Conservation (phyloP, 1,140 invertebrate genomes). For the Ericerus pela region DNA sequence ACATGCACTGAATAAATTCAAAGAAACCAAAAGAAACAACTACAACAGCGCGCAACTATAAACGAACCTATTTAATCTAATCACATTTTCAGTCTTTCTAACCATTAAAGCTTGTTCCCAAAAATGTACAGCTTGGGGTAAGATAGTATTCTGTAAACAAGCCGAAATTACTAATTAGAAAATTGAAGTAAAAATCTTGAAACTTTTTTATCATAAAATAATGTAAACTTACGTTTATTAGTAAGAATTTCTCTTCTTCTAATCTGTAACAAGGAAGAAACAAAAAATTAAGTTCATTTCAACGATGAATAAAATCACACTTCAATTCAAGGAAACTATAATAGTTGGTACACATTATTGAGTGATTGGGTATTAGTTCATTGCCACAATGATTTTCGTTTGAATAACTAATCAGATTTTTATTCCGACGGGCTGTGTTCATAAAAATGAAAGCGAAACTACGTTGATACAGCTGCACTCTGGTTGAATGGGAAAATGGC, state of each 20-base stretch:
- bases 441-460: background rate
- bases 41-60: too few species aligned
- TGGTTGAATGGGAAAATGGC: too few species aligned
- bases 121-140: conserved; percentile 79
- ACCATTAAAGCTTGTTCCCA: conserved; percentile 86
- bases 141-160: conserved; percentile 63
- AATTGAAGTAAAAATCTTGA: background rate
- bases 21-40: too few species aligned
- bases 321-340: too few species aligned
- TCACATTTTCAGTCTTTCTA: conserved; percentile 61
- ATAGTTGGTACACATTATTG: background rate
- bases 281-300: background rate
- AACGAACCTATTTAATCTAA: conserved; percentile 70
- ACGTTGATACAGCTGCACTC: too few species aligned
- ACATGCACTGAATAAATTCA: too few species aligned
- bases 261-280: conserved; percentile 47
- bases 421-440: background rate
- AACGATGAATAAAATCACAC: background rate
- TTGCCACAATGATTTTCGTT: background rate
- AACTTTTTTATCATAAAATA: background rate
- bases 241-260: conserved; percentile 58
- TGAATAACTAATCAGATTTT: background rate
- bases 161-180: conserved; percentile 3
- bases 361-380: background rate
- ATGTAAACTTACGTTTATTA: conserved; percentile 66